phyloP scores from a whole-genome alignment of 1,140 invertebrate genomes.

The Bicyclus anynana region DNA sequence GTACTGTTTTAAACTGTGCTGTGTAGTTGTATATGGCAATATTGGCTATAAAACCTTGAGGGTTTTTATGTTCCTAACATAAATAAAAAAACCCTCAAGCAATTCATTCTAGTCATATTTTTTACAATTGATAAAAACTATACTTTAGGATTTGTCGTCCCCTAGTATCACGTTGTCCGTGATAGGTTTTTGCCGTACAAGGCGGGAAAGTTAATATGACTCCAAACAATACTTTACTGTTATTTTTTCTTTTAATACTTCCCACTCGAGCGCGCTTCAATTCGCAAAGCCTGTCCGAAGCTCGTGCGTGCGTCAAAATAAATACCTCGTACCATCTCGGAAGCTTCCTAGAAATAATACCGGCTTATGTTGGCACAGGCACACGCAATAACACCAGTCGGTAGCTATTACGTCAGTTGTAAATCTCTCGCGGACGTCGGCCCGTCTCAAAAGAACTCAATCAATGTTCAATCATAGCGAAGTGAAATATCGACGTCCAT shows the following conservation, averaged over 20 bases:
- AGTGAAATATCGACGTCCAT: conserved; percentile 36
- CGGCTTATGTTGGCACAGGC: conserved; percentile 1
- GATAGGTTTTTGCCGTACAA: too few relatives aligned
- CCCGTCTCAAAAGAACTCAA: conserved; percentile 49
- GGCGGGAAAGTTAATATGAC: too few relatives aligned
- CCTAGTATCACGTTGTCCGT: too few relatives aligned
- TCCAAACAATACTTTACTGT: not conserved
- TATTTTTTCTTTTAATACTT: not conserved
- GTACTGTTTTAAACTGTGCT: too few relatives aligned
- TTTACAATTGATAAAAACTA: too few relatives aligned
- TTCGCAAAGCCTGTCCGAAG: not conserved
- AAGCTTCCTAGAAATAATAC: conserved; percentile 9
- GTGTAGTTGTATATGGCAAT: too few relatives aligned
- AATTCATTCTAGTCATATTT: too few relatives aligned
- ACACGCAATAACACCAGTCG: conserved; percentile 39
- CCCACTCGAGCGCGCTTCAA: not conserved
- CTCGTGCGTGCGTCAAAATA: not conserved
- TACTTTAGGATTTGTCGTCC: too few relatives aligned
- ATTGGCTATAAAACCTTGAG: too few relatives aligned
- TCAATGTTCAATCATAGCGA: conserved; percentile 62
- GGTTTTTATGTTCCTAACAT: too few relatives aligned
- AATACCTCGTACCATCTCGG: conserved; percentile 1
- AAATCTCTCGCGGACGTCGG: conserved; percentile 48
- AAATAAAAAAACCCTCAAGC: too few relatives aligned
- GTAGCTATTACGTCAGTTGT: conserved; percentile 54